These are phyloP conservation scores for Erebia epiphron DNA, from an alignment of 2,888 invertebrate genomes.

Conservation along the genomic window DNA sequence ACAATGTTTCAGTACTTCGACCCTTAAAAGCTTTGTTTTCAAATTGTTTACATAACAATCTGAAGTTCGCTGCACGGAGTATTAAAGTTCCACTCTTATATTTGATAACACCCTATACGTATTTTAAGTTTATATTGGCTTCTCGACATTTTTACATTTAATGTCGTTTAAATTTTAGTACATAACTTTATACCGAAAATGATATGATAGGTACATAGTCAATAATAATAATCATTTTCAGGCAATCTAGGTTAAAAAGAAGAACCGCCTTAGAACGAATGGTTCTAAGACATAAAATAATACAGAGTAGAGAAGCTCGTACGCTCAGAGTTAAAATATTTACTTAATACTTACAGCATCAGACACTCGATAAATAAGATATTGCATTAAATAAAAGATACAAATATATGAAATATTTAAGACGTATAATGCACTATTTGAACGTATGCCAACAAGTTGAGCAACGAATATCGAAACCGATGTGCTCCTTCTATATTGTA, in stretches of 20 bases:
- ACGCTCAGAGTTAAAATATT: neutral
- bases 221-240: neutral
- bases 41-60: constrained; percentile 17
- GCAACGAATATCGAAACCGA: constrained; percentile 24
- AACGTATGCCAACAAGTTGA: constrained; percentile 23
- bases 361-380: neutral
- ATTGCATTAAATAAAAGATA: neutral
- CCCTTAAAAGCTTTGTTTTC: constrained; percentile 18
- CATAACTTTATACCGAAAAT: no score
- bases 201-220: no score
- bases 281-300: neutral
- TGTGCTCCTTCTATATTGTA: constrained; percentile 10
- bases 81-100: neutral
- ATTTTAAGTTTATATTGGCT: no score
- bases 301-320: neutral
- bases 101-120: neutral
- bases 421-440: constrained; percentile 1
- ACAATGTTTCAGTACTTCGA: no score
- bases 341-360: no score
- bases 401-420: constrained; percentile 4
- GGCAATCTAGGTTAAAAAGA: neutral
- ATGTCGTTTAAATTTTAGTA: no score
- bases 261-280: neutral
- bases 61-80: constrained; percentile 7
- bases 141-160: no score